phyloP scores from a whole-genome alignment of 2,888 invertebrate species.

The Trichogramma evanescens region DNA sequence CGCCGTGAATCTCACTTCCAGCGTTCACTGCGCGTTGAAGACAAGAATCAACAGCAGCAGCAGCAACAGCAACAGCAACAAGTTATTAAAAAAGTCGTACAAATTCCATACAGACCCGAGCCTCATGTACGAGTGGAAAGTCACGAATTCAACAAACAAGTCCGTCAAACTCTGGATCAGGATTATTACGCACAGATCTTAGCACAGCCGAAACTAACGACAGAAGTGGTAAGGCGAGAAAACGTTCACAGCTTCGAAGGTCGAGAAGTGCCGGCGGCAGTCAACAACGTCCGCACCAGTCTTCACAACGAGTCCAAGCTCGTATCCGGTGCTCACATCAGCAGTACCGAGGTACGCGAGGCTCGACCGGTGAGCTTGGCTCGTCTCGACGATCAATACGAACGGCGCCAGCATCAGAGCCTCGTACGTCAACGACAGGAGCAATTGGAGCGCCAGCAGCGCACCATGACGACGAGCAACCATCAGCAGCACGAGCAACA shows the following conservation, averaged over 20 bases:
- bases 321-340: no score
- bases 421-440: conserved; percentile 36
- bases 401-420: no score
- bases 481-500: conserved; percentile 25
- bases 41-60: conserved; percentile 11
- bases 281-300: no score
- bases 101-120: conserved; percentile 45
- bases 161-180: conserved; percentile 20
- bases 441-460: conserved; percentile 31
- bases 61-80: background rate
- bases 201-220: no score
- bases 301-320: no score
- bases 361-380: no score
- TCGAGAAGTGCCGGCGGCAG: no score
- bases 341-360: no score
- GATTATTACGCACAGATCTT: no score
- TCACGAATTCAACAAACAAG: conserved; percentile 44
- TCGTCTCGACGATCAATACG: no score
- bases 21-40: conserved; percentile 14
- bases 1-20: conserved; percentile 16
- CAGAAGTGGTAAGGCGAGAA: no score
- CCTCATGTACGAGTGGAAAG: conserved; percentile 68
- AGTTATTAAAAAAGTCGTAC: background rate
- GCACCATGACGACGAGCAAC: conserved; percentile 19
- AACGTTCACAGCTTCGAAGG: no score